Evolutionary conservation across 2,888 invertebrate species (phyloP), one percentile per base, ranked within the genome.

Genomic region (Ptychoptera albimana): DNA sequence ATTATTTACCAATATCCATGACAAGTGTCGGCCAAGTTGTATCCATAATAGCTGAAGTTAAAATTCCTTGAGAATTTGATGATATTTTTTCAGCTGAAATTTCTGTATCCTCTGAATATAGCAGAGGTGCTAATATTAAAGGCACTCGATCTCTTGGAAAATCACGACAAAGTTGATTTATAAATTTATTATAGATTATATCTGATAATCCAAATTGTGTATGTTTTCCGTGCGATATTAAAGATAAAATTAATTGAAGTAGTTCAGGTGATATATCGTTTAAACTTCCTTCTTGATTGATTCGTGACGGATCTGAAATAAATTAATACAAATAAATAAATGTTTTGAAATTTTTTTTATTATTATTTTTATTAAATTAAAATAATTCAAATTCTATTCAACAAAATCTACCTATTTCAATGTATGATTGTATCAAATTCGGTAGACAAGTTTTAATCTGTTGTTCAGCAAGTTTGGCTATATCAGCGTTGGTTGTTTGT

Each of bases 251-350:
- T 51, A 85, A 72, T 68, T 92, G 88, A 55, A 92, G 70, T 50
- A 91, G 78, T 73, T 92, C 91, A 55, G 89, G 83, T 49, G 85
- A 82, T 55, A 86, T 82, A 70, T 92, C 91, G 74, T 87, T 85
- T 56, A 93, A 75, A 52, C 87, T 87, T 54, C 83, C 84, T 61
- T 83, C 82, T 62, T 75, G 76, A 51, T 72, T 73, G 56, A 78
- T 77, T 56, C 76, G 73, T 53, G 73, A 75, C 49, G 72, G 75
- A 53, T 80, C 79, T 67, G 68, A 53, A 55, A 59, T 34, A 36
- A 2, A 10, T 35, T 39, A 39, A 23, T 15, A 42, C 6, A 36
- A 6, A 30, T 4, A 29, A 39, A 14, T 14, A 15, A 14, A 6
- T 16, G n/a, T 11, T 14, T 12, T 37, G 37, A 43, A 37, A 37